These are phyloP conservation scores for Brachionus rotundiformis DNA, from an alignment of 1,140 invertebrate genomes.

Conservation along the genomic window DNA sequence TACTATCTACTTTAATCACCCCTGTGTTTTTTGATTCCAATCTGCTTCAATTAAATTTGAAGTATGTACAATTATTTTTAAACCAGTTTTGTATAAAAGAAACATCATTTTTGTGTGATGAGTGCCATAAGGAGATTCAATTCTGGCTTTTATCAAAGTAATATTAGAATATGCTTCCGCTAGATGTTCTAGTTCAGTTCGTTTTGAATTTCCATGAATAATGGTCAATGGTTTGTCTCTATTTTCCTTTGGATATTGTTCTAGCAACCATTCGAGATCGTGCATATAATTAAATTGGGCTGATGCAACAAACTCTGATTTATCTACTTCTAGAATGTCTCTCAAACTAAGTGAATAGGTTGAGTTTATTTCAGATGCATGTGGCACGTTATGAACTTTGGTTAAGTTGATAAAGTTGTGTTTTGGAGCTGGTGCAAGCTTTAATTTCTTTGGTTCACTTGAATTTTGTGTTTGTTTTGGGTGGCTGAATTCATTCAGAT, in stretches of 20 bases:
- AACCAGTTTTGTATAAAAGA: slow-evolving; percentile 76
- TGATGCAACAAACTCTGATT: slow-evolving; percentile 42
- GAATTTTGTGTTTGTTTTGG: slow-evolving; percentile 61
- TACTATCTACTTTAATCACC: slow-evolving; percentile 66
- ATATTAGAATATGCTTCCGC: slow-evolving; percentile 9
- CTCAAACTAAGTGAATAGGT: slow-evolving; percentile 24
- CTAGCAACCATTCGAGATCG: slow-evolving; percentile 79
- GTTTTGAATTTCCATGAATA: slow-evolving; percentile 75
- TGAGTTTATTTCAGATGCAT: slow-evolving; percentile 4
- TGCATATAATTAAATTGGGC: slow-evolving; percentile 90
- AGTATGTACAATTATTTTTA: slow-evolving; percentile 83
- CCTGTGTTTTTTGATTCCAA: slow-evolving; percentile 91
- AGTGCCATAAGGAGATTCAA: slow-evolving; percentile 74
- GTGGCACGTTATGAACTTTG: slow-evolving; percentile 4
- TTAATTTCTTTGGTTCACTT: background rate
- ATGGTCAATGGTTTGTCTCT: slow-evolving; percentile 73
- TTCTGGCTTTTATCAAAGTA: slow-evolving; percentile 55
- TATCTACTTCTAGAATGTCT: background rate
- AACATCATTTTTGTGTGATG: slow-evolving; percentile 92
- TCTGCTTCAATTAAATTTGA: slow-evolving; percentile 86
- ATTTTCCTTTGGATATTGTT: slow-evolving; percentile 70
- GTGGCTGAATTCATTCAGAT: slow-evolving; percentile 77
- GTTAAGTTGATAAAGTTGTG: background rate
- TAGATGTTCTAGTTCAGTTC: slow-evolving; percentile 59
- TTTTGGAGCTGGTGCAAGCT: background rate